Conservation (phyloP, 2,888 invertebrate species). For the Malachius bipustulatus region DNA sequence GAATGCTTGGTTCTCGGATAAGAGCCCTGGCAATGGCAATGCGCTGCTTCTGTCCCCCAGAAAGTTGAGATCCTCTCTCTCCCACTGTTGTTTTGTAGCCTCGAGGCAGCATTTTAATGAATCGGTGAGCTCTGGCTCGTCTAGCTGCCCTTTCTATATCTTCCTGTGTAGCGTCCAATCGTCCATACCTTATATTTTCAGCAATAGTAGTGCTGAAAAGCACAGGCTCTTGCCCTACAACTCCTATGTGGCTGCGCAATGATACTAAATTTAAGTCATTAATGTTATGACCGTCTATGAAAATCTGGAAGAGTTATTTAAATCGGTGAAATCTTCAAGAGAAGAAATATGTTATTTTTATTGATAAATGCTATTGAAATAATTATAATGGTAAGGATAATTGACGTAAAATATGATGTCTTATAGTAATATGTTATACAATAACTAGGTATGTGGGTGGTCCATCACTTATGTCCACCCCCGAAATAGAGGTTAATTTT, state of each 20-base stretch:
- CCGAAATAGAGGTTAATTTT: too few species aligned
- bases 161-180: slow-evolving; percentile 49
- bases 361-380: too few species aligned
- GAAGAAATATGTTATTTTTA: too few species aligned
- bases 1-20: slow-evolving; percentile 65
- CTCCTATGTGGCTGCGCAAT: slow-evolving; percentile 68
- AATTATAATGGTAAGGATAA: too few species aligned
- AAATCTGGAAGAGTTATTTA: too few species aligned
- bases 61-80: slow-evolving; percentile 69
- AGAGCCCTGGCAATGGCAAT: slow-evolving; percentile 84
- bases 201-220: slow-evolving; percentile 73
- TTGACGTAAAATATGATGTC: too few species aligned
- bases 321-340: too few species aligned
- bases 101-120: slow-evolving; percentile 61
- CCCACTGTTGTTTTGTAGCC: slow-evolving; percentile 77
- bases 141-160: slow-evolving; percentile 59
- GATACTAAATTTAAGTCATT: slow-evolving; percentile 67
- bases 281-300: slow-evolving; percentile 58
- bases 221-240: slow-evolving; percentile 85
- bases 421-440: too few species aligned
- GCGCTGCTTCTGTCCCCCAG: too few species aligned
- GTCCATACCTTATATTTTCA: slow-evolving; percentile 74
- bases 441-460: too few species aligned
- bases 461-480: too few species aligned
- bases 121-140: slow-evolving; percentile 67